Evolutionary conservation across 2,888 invertebrate species (phyloP), one percentile per base, ranked within the genome.

Genomic region (Yponomeuta sedellus): DNA sequence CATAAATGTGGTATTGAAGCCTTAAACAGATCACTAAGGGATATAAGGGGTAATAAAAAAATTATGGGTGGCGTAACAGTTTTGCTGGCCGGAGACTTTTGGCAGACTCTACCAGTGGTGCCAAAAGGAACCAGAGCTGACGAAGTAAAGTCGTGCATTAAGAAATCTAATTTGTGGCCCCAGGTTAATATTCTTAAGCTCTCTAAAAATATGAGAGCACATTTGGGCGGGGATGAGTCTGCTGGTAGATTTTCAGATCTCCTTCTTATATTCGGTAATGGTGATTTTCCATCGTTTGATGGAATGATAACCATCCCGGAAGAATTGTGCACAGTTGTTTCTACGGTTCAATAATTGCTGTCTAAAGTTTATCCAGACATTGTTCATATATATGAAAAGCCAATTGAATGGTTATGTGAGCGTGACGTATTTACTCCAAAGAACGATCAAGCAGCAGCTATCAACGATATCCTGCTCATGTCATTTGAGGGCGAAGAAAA

Each of bases 381-480:
- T 20, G 25, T 4, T 57, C n/a, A 73, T 64, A 69, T 72, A 69
- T 65, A 69, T 66, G 67, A 69, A 25, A 71, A 70, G 64, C 62
- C 68, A 61, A 52, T 66, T 61, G 58, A 68, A 64, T 70, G 68
- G 71, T 56, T 70, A 68, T 69, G 70, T 67, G 65, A 72, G 69
- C 69, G 72, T 57, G 71, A 70, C 68, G 72, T 72, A 70, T 69
- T 73, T 66, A 68, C 73, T 12, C 68, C 72, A n/a, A 72, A 68
- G 69, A 74, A 73, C 57, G 68, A 61, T 67, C 68, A 66, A 59
- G 73, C 71, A 16, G 67, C 69, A 22, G 69, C 68, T 58, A 71
- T 71, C 12, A 72, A 73, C 61, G 62, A 68, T 25, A 62, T 64
- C 28, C 62, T 66, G 40, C 58, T 64, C 25, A 65, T 25, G 63